Percentiles rank a stretch among this genome's conserved stretches.
Evolutionary conservation across 53 echinoderm and acorn worm genomes (phyloP).

Genomic region (Mesocentrotus franciscanus): DNA sequence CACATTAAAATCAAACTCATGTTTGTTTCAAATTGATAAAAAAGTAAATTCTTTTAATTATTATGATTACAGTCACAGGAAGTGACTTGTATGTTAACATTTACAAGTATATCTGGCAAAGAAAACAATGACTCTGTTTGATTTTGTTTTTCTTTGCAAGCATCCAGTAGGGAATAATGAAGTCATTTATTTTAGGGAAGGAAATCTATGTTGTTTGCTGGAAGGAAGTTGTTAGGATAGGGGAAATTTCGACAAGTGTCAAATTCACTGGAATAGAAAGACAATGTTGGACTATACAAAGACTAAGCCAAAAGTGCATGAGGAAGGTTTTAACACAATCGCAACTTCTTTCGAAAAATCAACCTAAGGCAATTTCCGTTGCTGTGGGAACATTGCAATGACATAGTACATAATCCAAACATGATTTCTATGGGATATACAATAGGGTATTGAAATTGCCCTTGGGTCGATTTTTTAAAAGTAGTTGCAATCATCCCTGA

Average conservation of each 20-base stretch:
- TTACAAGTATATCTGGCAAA: too few species aligned
- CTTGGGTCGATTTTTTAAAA: too few species aligned
- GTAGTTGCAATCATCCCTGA: too few species aligned
- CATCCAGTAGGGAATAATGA: neutral
- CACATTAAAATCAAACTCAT: neutral
- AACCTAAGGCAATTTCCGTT: neutral
- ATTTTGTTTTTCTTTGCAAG: neutral
- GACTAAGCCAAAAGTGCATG: neutral
- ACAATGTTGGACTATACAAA: too few species aligned
- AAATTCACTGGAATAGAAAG: neutral
- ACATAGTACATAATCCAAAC: too few species aligned
- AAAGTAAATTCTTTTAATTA: neutral
- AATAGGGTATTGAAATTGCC: too few species aligned
- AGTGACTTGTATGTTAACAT: too few species aligned
- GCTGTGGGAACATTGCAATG: too few species aligned
- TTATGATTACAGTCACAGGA: neutral
- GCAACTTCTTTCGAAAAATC: neutral
- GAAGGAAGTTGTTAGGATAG: slow-evolving; percentile 17
- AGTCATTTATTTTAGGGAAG: slow-evolving; percentile 33
- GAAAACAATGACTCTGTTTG: too few species aligned
- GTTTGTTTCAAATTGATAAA: neutral
- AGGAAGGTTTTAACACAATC: neutral
- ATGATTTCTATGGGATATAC: too few species aligned
- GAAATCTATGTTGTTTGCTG: slow-evolving; percentile 1
- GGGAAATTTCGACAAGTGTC: slow-evolving; percentile 17